These are phyloP conservation scores for Sebastes kiyomatsui DNA, from an alignment of 2,797 vertebrate genomes.

Conservation along the genomic window DNA sequence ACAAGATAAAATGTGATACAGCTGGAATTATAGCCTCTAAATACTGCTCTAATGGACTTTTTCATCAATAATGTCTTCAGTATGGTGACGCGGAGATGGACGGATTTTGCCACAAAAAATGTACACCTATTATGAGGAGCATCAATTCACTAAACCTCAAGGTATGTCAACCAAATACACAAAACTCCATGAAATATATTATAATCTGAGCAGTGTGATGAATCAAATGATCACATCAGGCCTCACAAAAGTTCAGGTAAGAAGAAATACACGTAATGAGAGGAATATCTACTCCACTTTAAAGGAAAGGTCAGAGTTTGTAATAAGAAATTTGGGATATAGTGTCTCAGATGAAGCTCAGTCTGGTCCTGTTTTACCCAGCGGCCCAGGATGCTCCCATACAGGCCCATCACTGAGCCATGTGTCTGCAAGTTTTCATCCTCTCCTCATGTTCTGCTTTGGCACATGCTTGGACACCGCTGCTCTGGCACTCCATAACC, in stretches of 20 bases:
- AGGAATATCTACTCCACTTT: not conserved
- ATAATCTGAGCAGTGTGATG: not conserved
- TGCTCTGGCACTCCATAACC: conserved; percentile 46
- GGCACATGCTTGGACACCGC: conserved; percentile 54
- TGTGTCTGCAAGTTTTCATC: conserved; percentile 32
- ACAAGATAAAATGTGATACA: not conserved
- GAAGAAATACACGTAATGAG: not conserved
- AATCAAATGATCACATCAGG: conserved; percentile 8
- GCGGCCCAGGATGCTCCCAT: not conserved
- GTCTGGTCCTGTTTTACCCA: not conserved
- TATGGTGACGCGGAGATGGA: not conserved
- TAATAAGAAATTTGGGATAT: not conserved
- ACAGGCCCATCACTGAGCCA: not conserved
- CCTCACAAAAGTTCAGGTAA: conserved; percentile 19
- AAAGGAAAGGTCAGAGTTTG: not conserved
- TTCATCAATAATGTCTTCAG: conserved; percentile 11
- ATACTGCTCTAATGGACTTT: conserved; percentile 11
- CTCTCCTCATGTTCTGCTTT: conserved; percentile 41
- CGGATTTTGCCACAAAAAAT: not conserved
- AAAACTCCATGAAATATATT: not conserved
- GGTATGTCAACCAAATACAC: not conserved
- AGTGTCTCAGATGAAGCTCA: not conserved
- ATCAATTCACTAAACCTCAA: not conserved
- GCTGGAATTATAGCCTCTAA: not conserved
- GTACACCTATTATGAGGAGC: not conserved